Conservation (phyloP, 2,797 vertebrate species). For the Otolemur crassicaudatus region DNA sequence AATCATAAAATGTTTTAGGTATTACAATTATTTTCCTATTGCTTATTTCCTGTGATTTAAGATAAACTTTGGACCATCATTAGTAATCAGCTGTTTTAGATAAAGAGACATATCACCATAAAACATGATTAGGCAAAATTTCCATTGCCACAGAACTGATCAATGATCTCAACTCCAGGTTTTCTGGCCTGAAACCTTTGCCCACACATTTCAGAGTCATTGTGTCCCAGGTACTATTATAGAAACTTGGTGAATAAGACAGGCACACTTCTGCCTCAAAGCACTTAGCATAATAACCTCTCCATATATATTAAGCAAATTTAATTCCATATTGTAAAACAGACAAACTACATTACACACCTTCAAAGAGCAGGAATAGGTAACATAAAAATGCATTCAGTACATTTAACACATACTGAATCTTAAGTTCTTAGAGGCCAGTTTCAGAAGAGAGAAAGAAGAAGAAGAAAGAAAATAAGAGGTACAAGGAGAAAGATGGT, state of each 20-base stretch:
- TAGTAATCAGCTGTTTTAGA: neutral
- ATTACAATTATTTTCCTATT: neutral
- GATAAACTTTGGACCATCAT: neutral
- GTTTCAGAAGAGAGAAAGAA: neutral
- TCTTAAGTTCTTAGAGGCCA: neutral
- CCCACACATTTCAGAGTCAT: neutral
- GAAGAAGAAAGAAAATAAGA: neutral
- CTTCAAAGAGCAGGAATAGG: neutral
- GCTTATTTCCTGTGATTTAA: conserved; percentile 10
- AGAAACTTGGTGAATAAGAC: neutral
- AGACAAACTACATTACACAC: neutral
- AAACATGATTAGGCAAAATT: neutral
- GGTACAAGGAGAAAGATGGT: neutral
- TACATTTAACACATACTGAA: neutral
- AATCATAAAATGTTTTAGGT: neutral
- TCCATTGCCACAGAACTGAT: neutral
- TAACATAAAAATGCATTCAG: neutral
- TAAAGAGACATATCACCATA: neutral
- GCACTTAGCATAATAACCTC: neutral
- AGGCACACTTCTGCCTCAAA: neutral
- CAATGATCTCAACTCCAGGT: neutral
- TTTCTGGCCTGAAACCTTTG: neutral
- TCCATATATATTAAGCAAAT: neutral
- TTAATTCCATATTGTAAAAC: neutral
- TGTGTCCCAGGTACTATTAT: neutral